phyloP scores from a whole-genome alignment of 1,140 invertebrate species.

The Lanistes nyassanus region DNA sequence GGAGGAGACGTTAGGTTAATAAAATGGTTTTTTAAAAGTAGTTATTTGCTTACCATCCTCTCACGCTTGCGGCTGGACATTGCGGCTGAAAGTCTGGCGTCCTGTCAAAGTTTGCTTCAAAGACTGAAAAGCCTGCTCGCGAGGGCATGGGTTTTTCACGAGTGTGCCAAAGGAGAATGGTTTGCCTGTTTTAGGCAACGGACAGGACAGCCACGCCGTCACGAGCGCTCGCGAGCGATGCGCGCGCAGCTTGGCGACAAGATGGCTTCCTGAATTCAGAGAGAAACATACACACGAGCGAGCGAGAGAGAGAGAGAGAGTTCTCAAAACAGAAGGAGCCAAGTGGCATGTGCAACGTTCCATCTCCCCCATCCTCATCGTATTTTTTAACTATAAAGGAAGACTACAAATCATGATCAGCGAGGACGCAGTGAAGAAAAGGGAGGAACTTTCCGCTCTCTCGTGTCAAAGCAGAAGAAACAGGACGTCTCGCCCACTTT shows the following conservation, averaged over 20 bases:
- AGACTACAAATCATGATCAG: neutral
- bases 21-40: neutral
- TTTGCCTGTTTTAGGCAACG: neutral
- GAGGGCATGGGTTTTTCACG: constrained; percentile 8
- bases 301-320: too few relatives aligned
- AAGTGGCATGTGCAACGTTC: neutral
- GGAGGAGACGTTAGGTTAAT: neutral
- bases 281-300: too few relatives aligned
- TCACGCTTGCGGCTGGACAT: constrained; percentile 22
- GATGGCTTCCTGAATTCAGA: neutral
- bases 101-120: neutral
- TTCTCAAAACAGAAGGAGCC: too few relatives aligned
- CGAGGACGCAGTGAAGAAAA: neutral
- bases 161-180: neutral
- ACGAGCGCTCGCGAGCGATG: neutral
- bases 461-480: neutral
- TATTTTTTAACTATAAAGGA: neutral
- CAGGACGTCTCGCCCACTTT: neutral
- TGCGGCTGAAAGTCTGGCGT: neutral
- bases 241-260: constrained; percentile 12
- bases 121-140: too few relatives aligned
- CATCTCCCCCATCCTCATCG: neutral
- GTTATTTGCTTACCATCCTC: constrained; percentile 8
- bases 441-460: neutral
- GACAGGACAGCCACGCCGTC: neutral